phyloP scores from a whole-genome alignment of 35 echinoderm and acorn worm genomes.

The Lytechinus pictus region DNA sequence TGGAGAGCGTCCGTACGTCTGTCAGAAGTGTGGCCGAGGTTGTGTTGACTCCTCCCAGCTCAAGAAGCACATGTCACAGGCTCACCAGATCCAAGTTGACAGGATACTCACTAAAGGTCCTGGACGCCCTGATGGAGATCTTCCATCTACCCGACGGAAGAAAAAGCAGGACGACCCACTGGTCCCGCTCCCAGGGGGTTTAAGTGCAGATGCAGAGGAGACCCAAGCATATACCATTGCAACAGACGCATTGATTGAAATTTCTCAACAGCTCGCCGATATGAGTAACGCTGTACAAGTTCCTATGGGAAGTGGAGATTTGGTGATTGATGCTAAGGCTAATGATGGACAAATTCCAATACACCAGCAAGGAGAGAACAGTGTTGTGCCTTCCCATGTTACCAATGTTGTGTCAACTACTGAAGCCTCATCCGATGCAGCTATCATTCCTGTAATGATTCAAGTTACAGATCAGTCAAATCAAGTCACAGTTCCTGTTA shows the following conservation, averaged over 20 bases:
- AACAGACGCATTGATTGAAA: constrained; percentile 28
- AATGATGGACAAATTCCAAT: background rate
- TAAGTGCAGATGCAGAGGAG: background rate
- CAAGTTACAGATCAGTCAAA: background rate
- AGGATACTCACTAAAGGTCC: constrained; percentile 9
- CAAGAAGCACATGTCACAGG: constrained; percentile 33
- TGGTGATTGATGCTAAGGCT: background rate
- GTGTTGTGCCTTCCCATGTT: background rate
- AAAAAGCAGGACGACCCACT: background rate
- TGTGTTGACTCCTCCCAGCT: constrained; percentile 42
- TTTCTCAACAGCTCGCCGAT: constrained; percentile 35
- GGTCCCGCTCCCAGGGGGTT: background rate
- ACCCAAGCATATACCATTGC: constrained; percentile 25
- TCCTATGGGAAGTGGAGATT: background rate
- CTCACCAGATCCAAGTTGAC: background rate
- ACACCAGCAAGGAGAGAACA: background rate
- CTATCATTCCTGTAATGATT: constrained; percentile 21
- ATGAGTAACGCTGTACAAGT: background rate
- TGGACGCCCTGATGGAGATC: background rate
- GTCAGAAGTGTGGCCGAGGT: background rate
- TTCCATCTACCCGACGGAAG: background rate
- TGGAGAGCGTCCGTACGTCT: constrained; percentile 38
- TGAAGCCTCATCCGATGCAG: background rate
- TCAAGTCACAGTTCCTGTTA: constrained; percentile 29
- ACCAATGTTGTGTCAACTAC: background rate